phyloP scores from a whole-genome alignment of 2,797 vertebrate genomes.

The Mus minutoides region DNA sequence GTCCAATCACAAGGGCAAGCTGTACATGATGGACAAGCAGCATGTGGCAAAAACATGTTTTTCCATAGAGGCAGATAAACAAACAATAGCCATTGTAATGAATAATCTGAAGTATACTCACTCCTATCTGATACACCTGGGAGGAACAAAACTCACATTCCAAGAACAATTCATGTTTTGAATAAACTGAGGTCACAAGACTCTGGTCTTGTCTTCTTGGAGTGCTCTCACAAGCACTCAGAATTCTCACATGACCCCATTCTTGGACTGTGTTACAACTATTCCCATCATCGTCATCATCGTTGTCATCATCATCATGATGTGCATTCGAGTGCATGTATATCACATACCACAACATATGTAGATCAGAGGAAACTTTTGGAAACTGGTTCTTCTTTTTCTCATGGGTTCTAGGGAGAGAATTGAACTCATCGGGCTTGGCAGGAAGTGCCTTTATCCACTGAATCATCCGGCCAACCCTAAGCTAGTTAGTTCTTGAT shows the following conservation, averaged over 20 bases:
- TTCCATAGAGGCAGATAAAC: neutral
- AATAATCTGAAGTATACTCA: neutral
- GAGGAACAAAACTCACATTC: neutral
- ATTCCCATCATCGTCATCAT: neutral
- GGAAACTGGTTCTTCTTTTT: neutral
- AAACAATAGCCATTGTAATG: neutral
- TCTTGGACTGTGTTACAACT: neutral
- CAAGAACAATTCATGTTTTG: neutral
- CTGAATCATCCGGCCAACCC: neutral
- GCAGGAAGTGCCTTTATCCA: neutral
- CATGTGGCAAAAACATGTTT: neutral
- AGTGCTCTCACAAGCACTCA: neutral
- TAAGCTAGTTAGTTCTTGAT: conserved; percentile 29
- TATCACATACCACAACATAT: neutral
- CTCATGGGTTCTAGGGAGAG: neutral
- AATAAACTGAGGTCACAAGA: neutral
- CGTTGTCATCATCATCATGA: neutral
- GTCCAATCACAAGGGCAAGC: neutral
- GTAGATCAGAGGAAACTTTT: neutral
- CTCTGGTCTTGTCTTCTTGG: neutral
- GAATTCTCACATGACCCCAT: neutral
- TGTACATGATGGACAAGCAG: neutral
- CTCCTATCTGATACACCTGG: neutral
- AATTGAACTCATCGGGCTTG: neutral
- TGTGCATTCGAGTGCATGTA: neutral